Percentiles rank a stretch among this genome's conserved stretches.
Conservation (phyloP, 2,797 vertebrate species). For the Ptychadena robeensis region DNA sequence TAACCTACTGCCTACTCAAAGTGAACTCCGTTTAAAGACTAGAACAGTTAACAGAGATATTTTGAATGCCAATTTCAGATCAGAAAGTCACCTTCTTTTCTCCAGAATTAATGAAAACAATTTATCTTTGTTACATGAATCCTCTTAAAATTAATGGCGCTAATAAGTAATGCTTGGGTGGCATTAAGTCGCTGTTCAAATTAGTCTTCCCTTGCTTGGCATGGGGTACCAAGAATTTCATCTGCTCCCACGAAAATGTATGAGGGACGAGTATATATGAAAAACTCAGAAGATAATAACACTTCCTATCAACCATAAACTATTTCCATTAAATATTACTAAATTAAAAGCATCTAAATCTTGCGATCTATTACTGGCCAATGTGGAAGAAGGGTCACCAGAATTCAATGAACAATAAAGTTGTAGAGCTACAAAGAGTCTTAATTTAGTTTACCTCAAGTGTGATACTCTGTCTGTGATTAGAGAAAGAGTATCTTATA, state of each 20-base stretch:
- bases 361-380: too few relatives aligned
- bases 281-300: background rate
- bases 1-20: conserved; percentile 47
- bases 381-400: too few relatives aligned
- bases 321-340: background rate
- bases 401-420: too few relatives aligned
- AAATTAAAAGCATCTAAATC: too few relatives aligned
- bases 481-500: too few relatives aligned
- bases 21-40: conserved; percentile 47
- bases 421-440: too few relatives aligned
- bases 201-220: conserved; percentile 38
- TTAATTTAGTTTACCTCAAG: too few relatives aligned
- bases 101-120: conserved; percentile 60
- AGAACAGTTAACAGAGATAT: conserved; percentile 45
- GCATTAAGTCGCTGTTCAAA: conserved; percentile 14
- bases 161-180: conserved; percentile 59
- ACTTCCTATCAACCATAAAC: background rate
- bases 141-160: conserved; percentile 56
- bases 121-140: conserved; percentile 60
- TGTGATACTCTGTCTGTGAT: too few relatives aligned
- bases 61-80: conserved; percentile 54
- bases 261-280: background rate
- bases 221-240: conserved; percentile 6
- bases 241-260: conserved; percentile 2
- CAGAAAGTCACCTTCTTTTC: conserved; percentile 61